These are phyloP conservation scores for Leontopithecus rosalia DNA, from an alignment of 2,797 vertebrate species.

Conservation along the genomic window DNA sequence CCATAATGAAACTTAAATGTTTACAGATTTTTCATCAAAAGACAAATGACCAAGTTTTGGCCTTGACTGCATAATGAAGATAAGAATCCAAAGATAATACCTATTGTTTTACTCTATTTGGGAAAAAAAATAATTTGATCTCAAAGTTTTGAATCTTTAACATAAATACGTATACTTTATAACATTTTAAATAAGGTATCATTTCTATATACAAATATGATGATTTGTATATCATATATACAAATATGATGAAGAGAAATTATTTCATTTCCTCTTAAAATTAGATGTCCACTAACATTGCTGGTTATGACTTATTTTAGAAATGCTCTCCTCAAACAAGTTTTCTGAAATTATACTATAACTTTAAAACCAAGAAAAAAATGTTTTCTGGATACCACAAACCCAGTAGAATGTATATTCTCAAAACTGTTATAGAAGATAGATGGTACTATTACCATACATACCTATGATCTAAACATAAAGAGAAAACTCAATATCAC, in stretches of 20 bases:
- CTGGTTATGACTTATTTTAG: background rate
- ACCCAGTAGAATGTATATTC: background rate
- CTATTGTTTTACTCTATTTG: background rate
- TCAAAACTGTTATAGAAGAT: background rate
- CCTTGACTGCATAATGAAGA: background rate
- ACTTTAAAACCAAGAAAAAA: slow-evolving; percentile 42
- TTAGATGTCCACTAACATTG: background rate
- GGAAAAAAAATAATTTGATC: background rate
- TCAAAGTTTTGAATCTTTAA: slow-evolving; percentile 10
- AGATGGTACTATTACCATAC: background rate
- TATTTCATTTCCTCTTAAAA: slow-evolving; percentile 20
- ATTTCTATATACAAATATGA: background rate
- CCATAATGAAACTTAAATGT: slow-evolving; percentile 30
- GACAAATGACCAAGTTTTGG: background rate
- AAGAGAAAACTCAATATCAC: background rate
- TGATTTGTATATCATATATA: background rate
- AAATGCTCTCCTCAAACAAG: slow-evolving; percentile 19
- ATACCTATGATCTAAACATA: background rate
- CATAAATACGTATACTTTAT: background rate
- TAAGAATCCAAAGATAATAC: background rate
- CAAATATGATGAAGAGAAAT: background rate
- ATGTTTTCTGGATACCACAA: background rate
- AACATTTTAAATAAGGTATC: background rate
- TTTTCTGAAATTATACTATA: slow-evolving; percentile 30
- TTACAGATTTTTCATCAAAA: slow-evolving; percentile 40